phyloP scores from a whole-genome alignment of 2,113 vertebrate genomes.

The Cardinalis cardinalis region DNA sequence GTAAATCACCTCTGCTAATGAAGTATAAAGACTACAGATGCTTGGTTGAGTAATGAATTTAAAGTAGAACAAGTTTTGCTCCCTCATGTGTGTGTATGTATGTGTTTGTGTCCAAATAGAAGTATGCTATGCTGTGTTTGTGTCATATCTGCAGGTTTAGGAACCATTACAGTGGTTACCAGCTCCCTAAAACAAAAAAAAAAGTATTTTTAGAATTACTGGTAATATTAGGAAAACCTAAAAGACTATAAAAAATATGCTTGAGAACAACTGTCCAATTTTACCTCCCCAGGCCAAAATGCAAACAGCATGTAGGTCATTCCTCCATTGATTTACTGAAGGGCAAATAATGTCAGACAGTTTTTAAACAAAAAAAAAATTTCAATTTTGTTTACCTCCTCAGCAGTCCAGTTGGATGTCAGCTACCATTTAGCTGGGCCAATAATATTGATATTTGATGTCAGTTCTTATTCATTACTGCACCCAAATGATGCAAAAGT shows the following conservation, averaged over 20 bases:
- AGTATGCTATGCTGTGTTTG: background rate
- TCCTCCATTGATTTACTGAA: conserved; percentile 63
- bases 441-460: conserved; percentile 77
- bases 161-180: background rate
- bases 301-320: conserved; percentile 31
- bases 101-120: background rate
- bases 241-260: background rate
- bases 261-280: background rate
- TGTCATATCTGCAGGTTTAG: background rate
- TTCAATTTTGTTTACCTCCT: conserved; percentile 74
- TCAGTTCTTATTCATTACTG: conserved; percentile 75
- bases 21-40: background rate
- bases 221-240: background rate
- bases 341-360: conserved; percentile 71
- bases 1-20: background rate
- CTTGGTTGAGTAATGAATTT: background rate
- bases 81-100: background rate
- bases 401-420: conserved; percentile 64
- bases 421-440: conserved; percentile 71
- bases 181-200: background rate
- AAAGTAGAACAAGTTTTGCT: background rate
- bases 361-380: conserved; percentile 61
- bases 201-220: background rate
- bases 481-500: conserved; percentile 61
- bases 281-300: conserved; percentile 19